Percentiles rank a stretch among this genome's conserved stretches.
These are phyloP conservation scores for Passerculus sandwichensis DNA, from an alignment of 2,797 vertebrate species.

Conservation along the genomic window DNA sequence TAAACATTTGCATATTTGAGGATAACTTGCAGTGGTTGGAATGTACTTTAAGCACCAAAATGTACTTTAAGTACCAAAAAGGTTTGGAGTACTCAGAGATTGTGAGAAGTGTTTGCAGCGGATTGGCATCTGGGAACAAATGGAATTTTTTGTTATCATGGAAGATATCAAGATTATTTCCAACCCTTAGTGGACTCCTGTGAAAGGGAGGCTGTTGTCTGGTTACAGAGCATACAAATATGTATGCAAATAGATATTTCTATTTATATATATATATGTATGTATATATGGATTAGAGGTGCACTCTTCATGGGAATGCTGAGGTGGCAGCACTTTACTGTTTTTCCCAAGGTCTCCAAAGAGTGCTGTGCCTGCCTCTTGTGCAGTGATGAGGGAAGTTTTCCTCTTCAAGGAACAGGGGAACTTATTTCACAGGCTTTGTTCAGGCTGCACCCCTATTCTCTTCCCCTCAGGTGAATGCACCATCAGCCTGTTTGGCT, in stretches of 20 bases:
- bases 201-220: not conserved
- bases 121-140: not conserved
- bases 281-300: not conserved
- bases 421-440: not conserved
- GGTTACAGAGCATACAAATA: not conserved
- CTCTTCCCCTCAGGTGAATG: not conserved
- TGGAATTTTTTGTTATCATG: constrained; percentile 9
- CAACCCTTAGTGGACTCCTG: not conserved
- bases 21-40: constrained; percentile 18
- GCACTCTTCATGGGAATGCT: not conserved
- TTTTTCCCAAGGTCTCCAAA: not conserved
- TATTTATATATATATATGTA: not conserved
- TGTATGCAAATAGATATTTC: not conserved
- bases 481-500: not conserved
- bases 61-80: not conserved
- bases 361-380: not conserved
- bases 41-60: constrained; percentile 2
- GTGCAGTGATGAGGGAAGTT: not conserved
- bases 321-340: not conserved
- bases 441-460: not conserved
- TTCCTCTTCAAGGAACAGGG: not conserved
- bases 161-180: constrained; percentile 29
- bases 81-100: constrained; percentile 5
- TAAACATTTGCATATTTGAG: constrained; percentile 26
- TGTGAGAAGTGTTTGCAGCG: constrained; percentile 39